phyloP scores from a whole-genome alignment of 2,113 vertebrate species.

The Atrichornis clamosus region DNA sequence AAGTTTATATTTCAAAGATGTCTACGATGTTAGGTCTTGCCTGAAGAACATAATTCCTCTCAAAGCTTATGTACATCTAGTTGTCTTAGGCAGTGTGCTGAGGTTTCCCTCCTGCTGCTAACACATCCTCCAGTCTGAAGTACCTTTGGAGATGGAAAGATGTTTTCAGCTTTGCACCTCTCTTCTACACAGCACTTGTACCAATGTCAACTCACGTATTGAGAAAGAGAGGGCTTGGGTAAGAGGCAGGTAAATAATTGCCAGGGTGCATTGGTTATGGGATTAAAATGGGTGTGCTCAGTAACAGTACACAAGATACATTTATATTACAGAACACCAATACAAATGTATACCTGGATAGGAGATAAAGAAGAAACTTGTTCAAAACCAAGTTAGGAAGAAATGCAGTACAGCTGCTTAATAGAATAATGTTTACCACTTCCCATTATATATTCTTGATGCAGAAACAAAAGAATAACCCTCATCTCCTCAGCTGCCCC shows the following conservation, averaged over 20 bases:
- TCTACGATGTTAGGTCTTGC: not conserved
- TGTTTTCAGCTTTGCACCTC: not conserved
- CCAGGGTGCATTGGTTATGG: not conserved
- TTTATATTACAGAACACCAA: not conserved
- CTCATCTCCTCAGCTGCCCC: not conserved
- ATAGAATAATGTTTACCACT: not conserved
- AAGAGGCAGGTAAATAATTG: not conserved
- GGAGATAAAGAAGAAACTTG: not conserved
- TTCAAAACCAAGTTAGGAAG: not conserved
- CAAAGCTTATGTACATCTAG: not conserved
- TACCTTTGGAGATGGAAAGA: not conserved
- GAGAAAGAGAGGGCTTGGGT: not conserved
- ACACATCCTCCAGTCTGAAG: not conserved
- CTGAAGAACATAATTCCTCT: not conserved
- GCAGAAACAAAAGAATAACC: not conserved
- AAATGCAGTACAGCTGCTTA: not conserved
- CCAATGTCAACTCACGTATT: not conserved
- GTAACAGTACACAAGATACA: not conserved
- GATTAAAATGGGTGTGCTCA: not conserved
- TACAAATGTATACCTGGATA: not conserved
- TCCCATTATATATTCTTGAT: not conserved
- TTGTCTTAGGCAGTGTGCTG: not conserved
- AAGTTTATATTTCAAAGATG: not conserved
- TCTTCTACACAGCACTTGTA: not conserved
- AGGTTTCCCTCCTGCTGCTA: not conserved